Evolutionary conservation across 2,888 invertebrate species (phyloP).

Genomic region (Diachrysia chrysitis): DNA sequence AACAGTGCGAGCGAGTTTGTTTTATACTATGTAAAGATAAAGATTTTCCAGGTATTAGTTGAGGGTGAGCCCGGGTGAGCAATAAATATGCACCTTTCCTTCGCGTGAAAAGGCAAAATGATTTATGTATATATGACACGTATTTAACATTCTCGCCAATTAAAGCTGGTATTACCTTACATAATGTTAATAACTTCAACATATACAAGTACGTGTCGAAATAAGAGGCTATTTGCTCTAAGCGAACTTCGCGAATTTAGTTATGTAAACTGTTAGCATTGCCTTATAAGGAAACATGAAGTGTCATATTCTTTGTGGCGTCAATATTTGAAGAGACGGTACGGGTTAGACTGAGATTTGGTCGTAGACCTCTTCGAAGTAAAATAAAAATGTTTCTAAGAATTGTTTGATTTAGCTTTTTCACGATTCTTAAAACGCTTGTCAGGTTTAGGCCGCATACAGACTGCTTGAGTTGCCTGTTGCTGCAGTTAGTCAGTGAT

Average conservation of each 20-base stretch:
- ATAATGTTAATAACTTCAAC: slow-evolving; percentile 1
- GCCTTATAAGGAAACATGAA: neutral
- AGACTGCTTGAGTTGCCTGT: too few relatives aligned
- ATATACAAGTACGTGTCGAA: neutral
- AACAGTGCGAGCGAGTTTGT: too few relatives aligned
- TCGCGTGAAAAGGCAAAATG: too few relatives aligned
- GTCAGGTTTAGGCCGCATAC: too few relatives aligned
- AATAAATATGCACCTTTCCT: too few relatives aligned
- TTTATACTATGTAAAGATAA: too few relatives aligned
- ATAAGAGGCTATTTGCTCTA: neutral
- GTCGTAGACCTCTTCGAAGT: neutral
- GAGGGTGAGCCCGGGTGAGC: too few relatives aligned
- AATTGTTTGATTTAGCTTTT: too few relatives aligned
- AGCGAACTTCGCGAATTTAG: neutral
- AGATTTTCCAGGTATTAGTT: too few relatives aligned
- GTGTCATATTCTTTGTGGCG: neutral
- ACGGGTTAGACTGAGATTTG: neutral
- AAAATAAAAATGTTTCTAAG: neutral
- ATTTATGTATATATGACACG: too few relatives aligned
- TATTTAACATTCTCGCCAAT: neutral
- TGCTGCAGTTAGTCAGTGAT: too few relatives aligned
- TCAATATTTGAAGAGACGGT: neutral
- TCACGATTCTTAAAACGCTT: too few relatives aligned
- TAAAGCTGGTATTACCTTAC: neutral
- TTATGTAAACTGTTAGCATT: slow-evolving; percentile 2